Evolutionary conservation across 92 coral and sea anemone species (phyloP), one percentile per base, ranked within the genome.

Genomic region (Galaxea fascicularis): DNA sequence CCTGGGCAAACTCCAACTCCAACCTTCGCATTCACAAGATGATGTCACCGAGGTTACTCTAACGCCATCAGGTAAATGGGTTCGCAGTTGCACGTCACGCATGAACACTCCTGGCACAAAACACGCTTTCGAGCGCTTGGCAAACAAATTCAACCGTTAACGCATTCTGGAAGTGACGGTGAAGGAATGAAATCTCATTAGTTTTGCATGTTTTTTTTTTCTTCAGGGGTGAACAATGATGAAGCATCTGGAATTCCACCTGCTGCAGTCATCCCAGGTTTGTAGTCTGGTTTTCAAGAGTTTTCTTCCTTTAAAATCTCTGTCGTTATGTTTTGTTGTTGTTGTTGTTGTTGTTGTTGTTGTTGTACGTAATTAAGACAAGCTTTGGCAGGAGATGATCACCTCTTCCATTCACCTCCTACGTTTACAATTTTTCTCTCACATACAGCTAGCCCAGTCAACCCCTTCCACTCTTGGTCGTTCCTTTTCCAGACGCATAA

Each of bases 391-490:
- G n/a, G n/a, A n/a, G n/a, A n/a, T n/a, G n/a, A n/a, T n/a, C n/a
- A n/a, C n/a, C n/a, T n/a, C n/a, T n/a, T n/a, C n/a, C n/a, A n/a
- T n/a, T n/a, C n/a, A n/a, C n/a, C n/a, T n/a, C n/a, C 51, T 16
- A 21, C 74, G 21, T 21, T 17, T 0, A 21, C n/a, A 5, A 3
- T 26, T 25, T 65, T 9, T 70, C 3, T 68, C 53, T 49, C 51
- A 24, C 46, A 62, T 46, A n/a, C 76, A 93, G 95, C 93, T 15
- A 93, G 94, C 26, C 95, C 95, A 45, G 87, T 90, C 46, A 35
- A 82, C 12, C 91, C 95, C 16, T 65, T 74, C 74, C 95, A 90
- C 73, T 93, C 94, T 0, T 93, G 95, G 95, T 69, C 90, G 3
- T 77, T 93, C 59, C 57, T 86, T 25, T 47, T 66, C 86, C 73